A percentile compares a stretch with the other conserved stretches of the same genome.
phyloP scores from a whole-genome alignment of 1,140 invertebrate genomes.

The Pogonognathellus flavescens region DNA sequence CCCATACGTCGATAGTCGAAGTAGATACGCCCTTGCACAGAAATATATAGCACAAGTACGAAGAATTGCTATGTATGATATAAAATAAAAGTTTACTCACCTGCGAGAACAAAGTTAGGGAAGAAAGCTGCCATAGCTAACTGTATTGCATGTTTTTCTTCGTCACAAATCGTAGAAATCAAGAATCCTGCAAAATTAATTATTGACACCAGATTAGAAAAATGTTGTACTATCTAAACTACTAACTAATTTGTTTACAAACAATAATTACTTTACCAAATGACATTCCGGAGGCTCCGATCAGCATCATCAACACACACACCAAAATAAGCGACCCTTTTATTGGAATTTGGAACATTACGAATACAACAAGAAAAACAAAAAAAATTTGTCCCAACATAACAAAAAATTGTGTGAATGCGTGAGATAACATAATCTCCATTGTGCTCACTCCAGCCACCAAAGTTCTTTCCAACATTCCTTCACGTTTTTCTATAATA shows the following conservation, averaged over 20 bases:
- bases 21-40: background rate
- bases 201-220: too few species aligned
- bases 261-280: background rate
- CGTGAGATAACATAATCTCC: conserved; percentile 71
- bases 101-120: conserved; percentile 46
- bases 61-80: background rate
- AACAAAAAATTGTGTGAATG: conserved; percentile 15
- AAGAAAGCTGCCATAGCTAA: conserved; percentile 39
- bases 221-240: background rate
- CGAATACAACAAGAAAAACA: background rate
- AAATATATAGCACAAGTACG: too few species aligned
- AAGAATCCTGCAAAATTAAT: conserved; percentile 70
- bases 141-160: conserved; percentile 68
- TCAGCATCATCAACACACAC: background rate
- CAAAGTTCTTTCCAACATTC: conserved; percentile 81
- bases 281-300: conserved; percentile 53
- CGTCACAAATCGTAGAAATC: conserved; percentile 70
- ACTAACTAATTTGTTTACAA: background rate
- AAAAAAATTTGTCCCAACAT: background rate
- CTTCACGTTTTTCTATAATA: conserved; percentile 84
- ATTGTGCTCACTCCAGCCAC: conserved; percentile 77
- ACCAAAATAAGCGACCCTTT: conserved; percentile 2
- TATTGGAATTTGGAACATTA: background rate
- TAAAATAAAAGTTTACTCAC: background rate
- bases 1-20: background rate